Evolutionary conservation across 2,888 invertebrate species (phyloP).

Genomic region (Rhagonycha fulva): DNA sequence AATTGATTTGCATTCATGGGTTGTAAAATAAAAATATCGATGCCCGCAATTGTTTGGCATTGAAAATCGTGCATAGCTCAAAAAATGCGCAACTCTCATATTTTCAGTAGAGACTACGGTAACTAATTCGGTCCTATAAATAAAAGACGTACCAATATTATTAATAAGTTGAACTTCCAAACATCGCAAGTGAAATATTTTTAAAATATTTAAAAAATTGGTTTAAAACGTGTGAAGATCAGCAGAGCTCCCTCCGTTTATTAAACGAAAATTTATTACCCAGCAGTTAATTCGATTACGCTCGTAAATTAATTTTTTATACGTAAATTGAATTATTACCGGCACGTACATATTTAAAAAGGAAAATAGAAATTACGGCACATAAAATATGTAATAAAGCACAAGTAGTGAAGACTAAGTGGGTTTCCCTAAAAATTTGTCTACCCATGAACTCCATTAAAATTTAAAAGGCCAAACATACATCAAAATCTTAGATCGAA

Average conservation of each 20-base stretch:
- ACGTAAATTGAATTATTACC: neutral
- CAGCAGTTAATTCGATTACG: neutral
- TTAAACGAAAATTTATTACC: neutral
- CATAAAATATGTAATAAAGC: neutral
- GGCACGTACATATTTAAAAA: neutral
- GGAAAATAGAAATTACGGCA: conserved; percentile 2
- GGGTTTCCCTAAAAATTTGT: conserved; percentile 2
- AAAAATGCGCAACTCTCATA: conserved; percentile 8
- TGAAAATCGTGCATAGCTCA: conserved; percentile 7
- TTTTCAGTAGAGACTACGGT: neutral
- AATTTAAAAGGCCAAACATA: neutral
- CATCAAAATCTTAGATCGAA: neutral
- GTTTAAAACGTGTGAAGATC: neutral
- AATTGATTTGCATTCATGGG: neutral
- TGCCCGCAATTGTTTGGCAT: conserved; percentile 8
- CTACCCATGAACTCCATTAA: conserved; percentile 1
- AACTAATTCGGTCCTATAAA: conserved; percentile 7
- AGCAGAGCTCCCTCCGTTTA: neutral
- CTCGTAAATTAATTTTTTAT: conserved; percentile 1
- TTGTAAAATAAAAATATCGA: neutral
- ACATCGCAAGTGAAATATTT: neutral
- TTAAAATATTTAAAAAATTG: neutral
- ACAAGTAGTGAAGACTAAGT: neutral
- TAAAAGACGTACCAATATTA: conserved; percentile 6
- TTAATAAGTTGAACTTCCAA: neutral